Evolutionary conservation across 2,888 invertebrate genomes (phyloP), one percentile per base, ranked within the genome.

Genomic region (Prosopocoilus inquinatus): DNA sequence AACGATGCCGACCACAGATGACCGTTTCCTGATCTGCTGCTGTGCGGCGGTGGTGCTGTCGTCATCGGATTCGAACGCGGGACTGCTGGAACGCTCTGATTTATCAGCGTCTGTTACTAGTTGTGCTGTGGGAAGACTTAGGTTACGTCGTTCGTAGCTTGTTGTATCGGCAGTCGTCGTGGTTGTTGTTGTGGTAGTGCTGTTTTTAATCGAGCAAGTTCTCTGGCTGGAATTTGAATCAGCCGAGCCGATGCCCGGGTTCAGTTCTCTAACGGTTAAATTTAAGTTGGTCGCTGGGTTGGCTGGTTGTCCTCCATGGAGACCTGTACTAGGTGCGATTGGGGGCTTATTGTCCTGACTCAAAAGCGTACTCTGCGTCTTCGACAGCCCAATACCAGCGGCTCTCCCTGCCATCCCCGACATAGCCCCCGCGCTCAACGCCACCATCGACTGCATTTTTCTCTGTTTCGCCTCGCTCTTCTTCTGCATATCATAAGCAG

Each of bases 401-500:
- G 92, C 90, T 52, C 91, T 80, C 0, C 91, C 91, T 0, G 92
- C 91, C 91, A 93, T 92, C 0, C 92, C 92, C 0, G 90, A 88
- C 91, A 93, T 92, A 0, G 92, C 91, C 0, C 93, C 92, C 0
- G 93, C 93, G 71, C 91, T 91, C 58, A 94, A 76, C 0, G 93
- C 93, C 8, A 95, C 94, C 91, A 95, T 93, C 5, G 92, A 92
- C 68, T 94, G 93, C 91, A 95, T 92, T 78, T 96, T 95, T 32
- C 94, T 85, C 71, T 96, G 94, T 68, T 97, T 97, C 0, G 93
- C 95, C 78, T 96, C 94, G 67, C 96, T 94, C 73, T 96, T 95
- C 75, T 94, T 93, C 75, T 97, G 96, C 91, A 98, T 94, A 66
- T 94, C 93, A 72, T 96, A 94, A 4, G 97, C 98, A 36, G 96